Evolutionary conservation across 2,888 invertebrate genomes (phyloP).

Genomic region (Panopea generosa): DNA sequence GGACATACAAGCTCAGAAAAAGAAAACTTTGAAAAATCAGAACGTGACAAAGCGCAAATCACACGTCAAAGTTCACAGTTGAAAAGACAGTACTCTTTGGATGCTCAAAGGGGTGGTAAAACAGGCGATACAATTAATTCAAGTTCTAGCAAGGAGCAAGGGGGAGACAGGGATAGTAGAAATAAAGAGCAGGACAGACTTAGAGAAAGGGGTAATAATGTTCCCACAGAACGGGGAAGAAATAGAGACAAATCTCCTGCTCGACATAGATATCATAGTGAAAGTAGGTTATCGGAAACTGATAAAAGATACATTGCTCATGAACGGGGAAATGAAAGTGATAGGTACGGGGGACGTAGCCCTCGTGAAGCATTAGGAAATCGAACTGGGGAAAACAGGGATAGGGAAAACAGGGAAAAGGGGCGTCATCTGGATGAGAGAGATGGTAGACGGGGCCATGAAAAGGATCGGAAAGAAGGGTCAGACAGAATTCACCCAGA

Average conservation of each 20-base stretch:
- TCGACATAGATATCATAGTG: conserved; percentile 75
- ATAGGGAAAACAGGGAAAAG: conserved; percentile 57
- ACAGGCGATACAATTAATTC: conserved; percentile 32
- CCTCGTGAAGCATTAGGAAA: conserved; percentile 58
- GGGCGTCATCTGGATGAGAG: conserved; percentile 61
- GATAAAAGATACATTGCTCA: conserved; percentile 71
- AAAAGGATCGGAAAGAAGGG: conserved; percentile 53
- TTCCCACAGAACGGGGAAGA: conserved; percentile 69
- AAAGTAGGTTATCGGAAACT: conserved; percentile 75
- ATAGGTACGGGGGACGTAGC: conserved; percentile 63
- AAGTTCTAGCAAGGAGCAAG: conserved; percentile 18
- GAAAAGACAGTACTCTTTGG: conserved; percentile 81
- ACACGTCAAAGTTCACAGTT: conserved; percentile 80
- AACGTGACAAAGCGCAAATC: conserved; percentile 71
- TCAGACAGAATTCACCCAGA: conserved; percentile 51
- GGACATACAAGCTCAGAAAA: conserved; percentile 80
- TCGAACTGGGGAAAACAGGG: conserved; percentile 54
- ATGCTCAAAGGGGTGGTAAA: conserved; percentile 72
- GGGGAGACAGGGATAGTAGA: conserved; percentile 43
- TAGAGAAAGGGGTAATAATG: conserved; percentile 71
- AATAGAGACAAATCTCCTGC: conserved; percentile 75
- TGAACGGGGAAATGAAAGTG: conserved; percentile 66
- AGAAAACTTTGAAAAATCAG: conserved; percentile 76
- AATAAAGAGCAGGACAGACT: conserved; percentile 66
- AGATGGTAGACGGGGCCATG: conserved; percentile 35